Conservation (phyloP, 2,113 vertebrate species). For the cat (Felis catus) region F.catus_Fca126_mat1.0 CM031417.1:138594001-138594500, state of each 20-base stretch:
- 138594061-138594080: not conserved
- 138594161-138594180: not conserved
- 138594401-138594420: not conserved
- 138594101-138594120: not conserved
- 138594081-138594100: not conserved
- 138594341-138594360: not conserved
- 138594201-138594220: not conserved
- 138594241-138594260: not conserved
- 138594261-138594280: not conserved
- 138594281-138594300: not conserved
- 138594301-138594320: not conserved
- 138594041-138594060: not conserved
- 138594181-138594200: rapidly evolving
- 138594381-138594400: not conserved
- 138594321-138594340: not conserved
- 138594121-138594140: not conserved
- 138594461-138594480: no score
- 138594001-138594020: not conserved
- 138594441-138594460: not conserved
- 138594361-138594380: not conserved
- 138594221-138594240: not conserved
- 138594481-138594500: not conserved
- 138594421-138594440: not conserved
- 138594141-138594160: not conserved
- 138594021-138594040: not conserved